Conservation (phyloP, 2,113 vertebrate species). For the Pseudopodoces humilis region DNA sequence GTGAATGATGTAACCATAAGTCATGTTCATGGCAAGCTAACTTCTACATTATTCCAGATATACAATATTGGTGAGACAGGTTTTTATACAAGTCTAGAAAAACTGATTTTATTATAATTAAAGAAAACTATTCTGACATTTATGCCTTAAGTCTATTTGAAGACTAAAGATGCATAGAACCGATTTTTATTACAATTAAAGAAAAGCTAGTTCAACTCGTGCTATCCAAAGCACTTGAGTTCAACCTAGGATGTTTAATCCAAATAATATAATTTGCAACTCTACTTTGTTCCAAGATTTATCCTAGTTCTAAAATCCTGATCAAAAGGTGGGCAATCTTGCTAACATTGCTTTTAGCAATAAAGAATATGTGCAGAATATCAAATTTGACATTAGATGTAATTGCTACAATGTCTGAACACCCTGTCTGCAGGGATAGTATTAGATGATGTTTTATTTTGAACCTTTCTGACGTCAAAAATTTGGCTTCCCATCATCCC, state of each 20-base stretch:
- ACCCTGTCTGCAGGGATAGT: neutral
- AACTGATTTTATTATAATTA: slow-evolving; percentile 30
- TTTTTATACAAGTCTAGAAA: neutral
- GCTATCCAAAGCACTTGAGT: neutral
- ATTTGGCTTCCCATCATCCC: neutral
- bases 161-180: slow-evolving; percentile 43
- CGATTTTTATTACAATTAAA: neutral
- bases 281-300: neutral
- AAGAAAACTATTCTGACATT: slow-evolving; percentile 49
- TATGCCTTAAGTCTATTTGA: slow-evolving; percentile 50
- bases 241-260: neutral
- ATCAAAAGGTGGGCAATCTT: neutral
- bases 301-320: neutral
- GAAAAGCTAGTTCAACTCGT: neutral
- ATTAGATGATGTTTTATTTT: neutral
- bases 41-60: neutral
- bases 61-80: neutral
- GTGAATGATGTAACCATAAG: neutral
- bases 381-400: neutral
- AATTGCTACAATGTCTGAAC: neutral
- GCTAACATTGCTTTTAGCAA: neutral
- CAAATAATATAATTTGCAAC: neutral
- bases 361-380: neutral
- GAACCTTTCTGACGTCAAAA: neutral
- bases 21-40: neutral